Conservation (phyloP, 1,140 invertebrate genomes). For the Linepithema humile region DNA sequence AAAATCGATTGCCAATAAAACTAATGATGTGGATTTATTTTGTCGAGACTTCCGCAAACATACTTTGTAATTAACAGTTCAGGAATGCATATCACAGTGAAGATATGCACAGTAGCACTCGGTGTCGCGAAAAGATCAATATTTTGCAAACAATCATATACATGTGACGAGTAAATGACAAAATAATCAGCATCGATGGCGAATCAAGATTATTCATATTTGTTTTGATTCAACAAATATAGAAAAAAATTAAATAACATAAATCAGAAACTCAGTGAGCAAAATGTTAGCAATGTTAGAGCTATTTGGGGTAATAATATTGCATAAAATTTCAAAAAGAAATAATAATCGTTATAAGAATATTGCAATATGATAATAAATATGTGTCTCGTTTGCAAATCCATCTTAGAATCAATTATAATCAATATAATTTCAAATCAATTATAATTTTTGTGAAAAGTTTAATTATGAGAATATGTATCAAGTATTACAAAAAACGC, state of each 20-base stretch:
- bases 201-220: neutral
- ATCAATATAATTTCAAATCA: too few species aligned
- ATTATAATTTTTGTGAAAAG: neutral
- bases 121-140: neutral
- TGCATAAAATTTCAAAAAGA: neutral
- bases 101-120: neutral
- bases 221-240: neutral
- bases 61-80: too few species aligned
- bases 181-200: slow-evolving; percentile 19
- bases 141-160: slow-evolving; percentile 4
- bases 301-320: too few species aligned
- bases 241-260: neutral
- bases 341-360: neutral
- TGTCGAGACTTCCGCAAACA: neutral
- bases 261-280: too few species aligned
- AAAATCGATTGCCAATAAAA: slow-evolving; percentile 12
- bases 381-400: neutral
- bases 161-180: slow-evolving; percentile 13
- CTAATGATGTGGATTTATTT: slow-evolving; percentile 30
- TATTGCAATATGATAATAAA: neutral
- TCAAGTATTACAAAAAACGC: too few species aligned
- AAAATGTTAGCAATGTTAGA: too few species aligned
- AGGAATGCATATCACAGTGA: neutral
- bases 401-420: neutral
- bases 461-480: too few species aligned